A percentile compares a stretch with the other conserved stretches of the same genome.
Conservation (phyloP, 1,140 invertebrate species). For the Diuraphis noxia region DNA sequence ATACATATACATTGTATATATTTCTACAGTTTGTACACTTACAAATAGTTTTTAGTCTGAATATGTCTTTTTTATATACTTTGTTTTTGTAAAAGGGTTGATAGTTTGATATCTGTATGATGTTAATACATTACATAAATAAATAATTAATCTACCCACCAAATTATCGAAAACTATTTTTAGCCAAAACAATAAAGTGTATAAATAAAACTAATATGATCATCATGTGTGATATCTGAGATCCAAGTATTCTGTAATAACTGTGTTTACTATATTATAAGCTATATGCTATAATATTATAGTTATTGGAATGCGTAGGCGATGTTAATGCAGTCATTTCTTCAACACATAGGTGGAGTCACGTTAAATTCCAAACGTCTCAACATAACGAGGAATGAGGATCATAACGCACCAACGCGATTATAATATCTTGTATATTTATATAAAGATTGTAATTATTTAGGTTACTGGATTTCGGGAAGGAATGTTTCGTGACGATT, state of each 20-base stretch:
- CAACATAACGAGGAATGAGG: too few relatives aligned
- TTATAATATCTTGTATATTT: not conserved
- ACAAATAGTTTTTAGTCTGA: too few relatives aligned
- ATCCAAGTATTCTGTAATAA: not conserved
- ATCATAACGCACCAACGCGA: not conserved
- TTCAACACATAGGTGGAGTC: not conserved
- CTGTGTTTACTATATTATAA: too few relatives aligned
- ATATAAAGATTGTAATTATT: not conserved
- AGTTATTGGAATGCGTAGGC: too few relatives aligned
- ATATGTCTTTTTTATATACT: too few relatives aligned
- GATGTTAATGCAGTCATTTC: not conserved
- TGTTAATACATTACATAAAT: too few relatives aligned
- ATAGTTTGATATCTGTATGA: too few relatives aligned
- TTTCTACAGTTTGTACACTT: too few relatives aligned
- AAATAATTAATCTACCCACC: too few relatives aligned
- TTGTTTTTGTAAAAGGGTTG: too few relatives aligned
- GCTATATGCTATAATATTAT: too few relatives aligned
- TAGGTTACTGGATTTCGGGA: not conserved
- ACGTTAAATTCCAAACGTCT: not conserved
- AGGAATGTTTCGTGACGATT: not conserved
- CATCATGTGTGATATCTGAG: not conserved
- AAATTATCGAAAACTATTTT: not conserved
- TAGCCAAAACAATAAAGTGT: not conserved
- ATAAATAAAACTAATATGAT: not conserved
- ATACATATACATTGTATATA: too few relatives aligned